phyloP scores from a whole-genome alignment of 2,113 vertebrate genomes.

The Syrmaticus mikado region DNA sequence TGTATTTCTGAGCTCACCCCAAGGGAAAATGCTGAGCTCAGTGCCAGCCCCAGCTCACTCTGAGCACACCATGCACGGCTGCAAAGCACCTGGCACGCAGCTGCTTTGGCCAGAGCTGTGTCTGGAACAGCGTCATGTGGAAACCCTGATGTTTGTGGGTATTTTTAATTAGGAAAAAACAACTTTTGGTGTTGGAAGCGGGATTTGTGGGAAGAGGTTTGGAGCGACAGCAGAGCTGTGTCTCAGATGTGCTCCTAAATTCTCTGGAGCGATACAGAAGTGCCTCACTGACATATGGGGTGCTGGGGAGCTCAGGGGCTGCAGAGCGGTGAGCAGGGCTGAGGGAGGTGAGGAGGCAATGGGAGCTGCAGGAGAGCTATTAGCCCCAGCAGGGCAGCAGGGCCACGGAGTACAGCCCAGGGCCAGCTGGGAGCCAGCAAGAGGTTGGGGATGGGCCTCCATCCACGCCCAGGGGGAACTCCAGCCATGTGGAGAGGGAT shows the following conservation, averaged over 20 bases:
- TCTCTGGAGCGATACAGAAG: not conserved
- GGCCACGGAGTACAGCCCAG: fast-evolving
- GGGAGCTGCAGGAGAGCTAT: fast-evolving
- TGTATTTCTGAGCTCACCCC: not conserved
- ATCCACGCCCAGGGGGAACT: too few species aligned
- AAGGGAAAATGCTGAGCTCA: not conserved
- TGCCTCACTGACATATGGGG: fast-evolving
- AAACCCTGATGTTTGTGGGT: not conserved
- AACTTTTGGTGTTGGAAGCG: not conserved
- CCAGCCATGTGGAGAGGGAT: not conserved
- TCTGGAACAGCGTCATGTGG: not conserved
- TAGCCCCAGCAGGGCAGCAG: not conserved
- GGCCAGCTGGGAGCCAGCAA: not conserved
- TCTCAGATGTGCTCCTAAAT: not conserved
- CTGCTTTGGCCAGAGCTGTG: not conserved
- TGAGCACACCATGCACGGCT: too few species aligned
- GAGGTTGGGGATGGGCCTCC: not conserved
- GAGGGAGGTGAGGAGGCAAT: fast-evolving
- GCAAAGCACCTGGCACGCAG: not conserved
- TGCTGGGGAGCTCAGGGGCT: not conserved
- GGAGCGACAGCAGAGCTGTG: not conserved
- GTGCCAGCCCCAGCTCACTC: not conserved
- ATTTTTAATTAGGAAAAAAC: not conserved
- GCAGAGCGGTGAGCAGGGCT: not conserved
- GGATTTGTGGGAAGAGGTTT: not conserved